phyloP scores from a whole-genome alignment of 2,113 vertebrate species.

The Malurus melanocephalus region DNA sequence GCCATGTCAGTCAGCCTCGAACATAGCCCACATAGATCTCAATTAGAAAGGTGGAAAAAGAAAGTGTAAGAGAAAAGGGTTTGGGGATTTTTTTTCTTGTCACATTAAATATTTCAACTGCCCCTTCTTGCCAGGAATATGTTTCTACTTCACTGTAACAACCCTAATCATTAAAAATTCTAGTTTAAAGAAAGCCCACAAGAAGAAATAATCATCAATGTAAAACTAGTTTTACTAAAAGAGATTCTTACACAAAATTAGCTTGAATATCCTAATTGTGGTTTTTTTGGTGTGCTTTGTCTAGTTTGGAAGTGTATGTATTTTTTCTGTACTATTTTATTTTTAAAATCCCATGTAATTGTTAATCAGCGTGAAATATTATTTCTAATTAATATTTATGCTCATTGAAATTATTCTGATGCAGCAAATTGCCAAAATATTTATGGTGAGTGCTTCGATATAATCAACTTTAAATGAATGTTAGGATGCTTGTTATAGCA shows the following conservation, averaged over 20 bases:
- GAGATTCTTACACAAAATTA: not conserved
- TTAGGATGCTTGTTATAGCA: not conserved
- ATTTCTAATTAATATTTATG: not conserved
- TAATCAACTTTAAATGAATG: constrained; percentile 7
- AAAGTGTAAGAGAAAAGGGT: not conserved
- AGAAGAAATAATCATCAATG: not conserved
- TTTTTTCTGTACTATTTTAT: not conserved
- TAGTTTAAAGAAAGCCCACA: not conserved
- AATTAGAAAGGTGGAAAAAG: not conserved
- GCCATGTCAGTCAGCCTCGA: not conserved
- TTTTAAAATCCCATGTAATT: not conserved
- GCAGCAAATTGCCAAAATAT: constrained; percentile 46
- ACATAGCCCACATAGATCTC: not conserved
- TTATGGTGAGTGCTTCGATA: not conserved
- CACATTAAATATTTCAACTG: not conserved
- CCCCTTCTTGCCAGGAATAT: not conserved
- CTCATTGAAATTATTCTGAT: constrained; percentile 23
- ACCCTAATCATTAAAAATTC: not conserved
- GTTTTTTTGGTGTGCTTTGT: not conserved
- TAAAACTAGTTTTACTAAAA: not conserved
- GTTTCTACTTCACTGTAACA: not conserved
- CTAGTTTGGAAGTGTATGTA: not conserved
- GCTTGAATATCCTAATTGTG: not conserved
- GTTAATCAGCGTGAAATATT: not conserved
- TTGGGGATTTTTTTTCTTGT: not conserved